Percentiles rank a stretch among this genome's conserved stretches.
These are phyloP conservation scores for Scaptomyza cyrtandrae DNA, from an alignment of 2,888 invertebrate genomes.

Conservation along the genomic window DNA sequence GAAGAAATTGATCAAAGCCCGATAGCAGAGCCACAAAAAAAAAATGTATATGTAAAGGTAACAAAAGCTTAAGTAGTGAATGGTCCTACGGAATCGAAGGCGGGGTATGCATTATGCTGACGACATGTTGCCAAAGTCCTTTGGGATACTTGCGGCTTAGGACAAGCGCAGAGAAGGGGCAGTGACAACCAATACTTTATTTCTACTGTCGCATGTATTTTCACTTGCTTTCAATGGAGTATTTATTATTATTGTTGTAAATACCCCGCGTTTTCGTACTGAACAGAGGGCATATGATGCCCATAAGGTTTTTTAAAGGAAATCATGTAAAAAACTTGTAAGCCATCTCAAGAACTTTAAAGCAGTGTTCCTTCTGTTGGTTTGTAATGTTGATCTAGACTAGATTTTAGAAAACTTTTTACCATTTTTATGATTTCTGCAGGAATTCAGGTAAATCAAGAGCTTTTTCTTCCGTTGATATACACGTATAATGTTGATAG, in stretches of 20 bases:
- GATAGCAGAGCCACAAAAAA: constrained; percentile 35
- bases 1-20: constrained; percentile 66
- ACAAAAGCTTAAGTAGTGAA: constrained; percentile 26
- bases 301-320: no score
- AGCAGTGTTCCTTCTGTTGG: no score
- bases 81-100: constrained; percentile 2
- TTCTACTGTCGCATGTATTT: constrained; percentile 46
- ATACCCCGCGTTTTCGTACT: constrained; percentile 15
- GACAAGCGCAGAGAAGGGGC: constrained; percentile 4
- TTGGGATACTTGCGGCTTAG: constrained; percentile 64
- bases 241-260: constrained; percentile 62
- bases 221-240: constrained; percentile 59
- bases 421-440: no score
- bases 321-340: no score
- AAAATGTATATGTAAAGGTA: constrained; percentile 48
- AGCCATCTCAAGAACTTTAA: no score
- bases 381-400: no score
- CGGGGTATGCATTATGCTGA: constrained; percentile 18
- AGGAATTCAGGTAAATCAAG: background rate
- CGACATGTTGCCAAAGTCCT: constrained; percentile 63
- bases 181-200: constrained; percentile 14
- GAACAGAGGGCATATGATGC: background rate
- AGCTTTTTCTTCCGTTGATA: no score
- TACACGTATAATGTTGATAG: background rate
- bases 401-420: background rate